Percentiles rank a stretch among this genome's conserved stretches.
phyloP scores from a whole-genome alignment of 2,888 invertebrate species.

The Ametastegia equiseti region DNA sequence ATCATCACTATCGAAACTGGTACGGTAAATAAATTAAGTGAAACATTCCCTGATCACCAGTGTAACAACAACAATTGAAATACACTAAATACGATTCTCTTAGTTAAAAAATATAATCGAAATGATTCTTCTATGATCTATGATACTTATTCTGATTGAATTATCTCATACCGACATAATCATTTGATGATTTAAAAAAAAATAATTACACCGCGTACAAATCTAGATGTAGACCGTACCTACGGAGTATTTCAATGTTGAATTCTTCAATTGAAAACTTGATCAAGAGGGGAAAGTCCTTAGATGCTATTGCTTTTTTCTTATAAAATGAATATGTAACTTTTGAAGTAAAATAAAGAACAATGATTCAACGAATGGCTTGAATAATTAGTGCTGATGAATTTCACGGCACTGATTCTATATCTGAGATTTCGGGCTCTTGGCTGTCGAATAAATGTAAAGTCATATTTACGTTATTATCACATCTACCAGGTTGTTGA shows the following conservation, averaged over 20 bases:
- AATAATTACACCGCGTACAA: not conserved
- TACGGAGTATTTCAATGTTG: not conserved
- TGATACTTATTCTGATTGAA: conserved; percentile 2
- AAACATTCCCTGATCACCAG: not conserved
- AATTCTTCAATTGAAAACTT: not conserved
- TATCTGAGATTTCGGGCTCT: conserved; percentile 19
- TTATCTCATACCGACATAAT: not conserved
- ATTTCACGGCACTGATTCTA: not conserved
- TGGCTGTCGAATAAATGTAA: not conserved
- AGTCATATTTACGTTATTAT: not conserved
- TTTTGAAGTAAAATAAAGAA: conserved; percentile 43
- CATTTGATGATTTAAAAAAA: not conserved
- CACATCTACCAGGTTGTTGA: conserved; percentile 58
- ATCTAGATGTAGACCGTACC: conserved; percentile 1
- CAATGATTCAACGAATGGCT: conserved; percentile 34
- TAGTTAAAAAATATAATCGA: not conserved
- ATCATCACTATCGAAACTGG: not conserved
- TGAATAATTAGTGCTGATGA: not conserved
- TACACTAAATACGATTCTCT: not conserved
- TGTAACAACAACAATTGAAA: not conserved
- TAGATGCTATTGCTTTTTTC: conserved; percentile 31
- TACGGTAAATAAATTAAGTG: not conserved
- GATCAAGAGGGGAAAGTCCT: conserved; percentile 17
- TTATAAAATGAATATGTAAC: conserved; percentile 30
- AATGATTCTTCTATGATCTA: conserved; percentile 4